A percentile compares a stretch with the other conserved stretches of the same genome.
phyloP scores from a whole-genome alignment of 2,888 invertebrate species.

The Spisula solida region DNA sequence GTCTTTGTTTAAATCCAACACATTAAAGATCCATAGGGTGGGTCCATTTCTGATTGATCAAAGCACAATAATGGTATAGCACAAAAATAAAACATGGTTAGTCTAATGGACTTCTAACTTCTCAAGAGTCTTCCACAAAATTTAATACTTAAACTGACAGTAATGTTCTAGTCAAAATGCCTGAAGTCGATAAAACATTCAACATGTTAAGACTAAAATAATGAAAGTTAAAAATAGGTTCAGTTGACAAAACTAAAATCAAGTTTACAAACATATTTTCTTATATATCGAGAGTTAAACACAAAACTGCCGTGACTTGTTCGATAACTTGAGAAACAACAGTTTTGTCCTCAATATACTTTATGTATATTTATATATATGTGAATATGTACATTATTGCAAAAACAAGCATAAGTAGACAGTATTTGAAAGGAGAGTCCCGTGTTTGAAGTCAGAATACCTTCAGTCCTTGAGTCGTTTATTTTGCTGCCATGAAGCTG shows the following conservation, averaged over 20 bases:
- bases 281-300: background rate
- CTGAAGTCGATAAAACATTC: background rate
- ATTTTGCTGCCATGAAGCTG: slow-evolving; percentile 7
- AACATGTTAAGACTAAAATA: background rate
- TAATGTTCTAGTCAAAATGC: background rate
- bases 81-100: background rate
- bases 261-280: background rate
- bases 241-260: background rate
- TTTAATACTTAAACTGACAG: background rate
- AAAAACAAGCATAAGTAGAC: slow-evolving; percentile 9
- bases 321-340: too few relatives aligned
- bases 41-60: background rate
- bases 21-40: background rate
- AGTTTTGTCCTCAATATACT: background rate
- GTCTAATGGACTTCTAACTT: background rate
- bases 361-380: background rate
- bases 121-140: background rate
- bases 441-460: background rate
- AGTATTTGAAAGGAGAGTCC: background rate
- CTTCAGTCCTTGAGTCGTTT: background rate
- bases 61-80: background rate
- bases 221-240: background rate
- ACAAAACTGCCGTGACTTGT: too few relatives aligned
- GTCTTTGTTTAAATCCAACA: background rate
- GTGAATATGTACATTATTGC: slow-evolving; percentile 2